Percentiles rank a stretch among this genome's conserved stretches.
These are phyloP conservation scores for Empidonax alnorum DNA, from an alignment of 2,113 vertebrate species.

Conservation along the genomic window DNA sequence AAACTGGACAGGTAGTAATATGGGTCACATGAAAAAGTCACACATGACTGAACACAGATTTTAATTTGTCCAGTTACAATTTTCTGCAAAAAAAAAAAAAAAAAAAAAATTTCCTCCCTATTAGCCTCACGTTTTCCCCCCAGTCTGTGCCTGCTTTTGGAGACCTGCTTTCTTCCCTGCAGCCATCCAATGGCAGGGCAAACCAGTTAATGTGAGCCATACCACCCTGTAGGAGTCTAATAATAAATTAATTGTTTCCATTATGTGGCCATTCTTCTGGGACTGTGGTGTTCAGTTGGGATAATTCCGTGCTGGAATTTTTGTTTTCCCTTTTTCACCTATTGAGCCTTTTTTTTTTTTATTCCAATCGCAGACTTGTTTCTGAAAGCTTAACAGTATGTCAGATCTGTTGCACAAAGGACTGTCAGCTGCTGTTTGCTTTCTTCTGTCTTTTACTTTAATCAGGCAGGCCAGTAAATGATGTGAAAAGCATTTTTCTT, in stretches of 20 bases:
- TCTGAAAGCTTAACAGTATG: slow-evolving; percentile 13
- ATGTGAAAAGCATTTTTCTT: slow-evolving; percentile 50
- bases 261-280: background rate
- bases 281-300: background rate
- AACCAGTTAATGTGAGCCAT: background rate
- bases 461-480: slow-evolving; percentile 14
- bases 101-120: background rate
- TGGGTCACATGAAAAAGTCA: background rate
- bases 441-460: slow-evolving; percentile 30
- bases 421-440: slow-evolving; percentile 40
- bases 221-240: background rate
- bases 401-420: slow-evolving; percentile 22
- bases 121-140: background rate
- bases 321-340: background rate
- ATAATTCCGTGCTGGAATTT: background rate
- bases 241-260: background rate
- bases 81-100: background rate
- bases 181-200: background rate
- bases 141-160: background rate
- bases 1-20: background rate
- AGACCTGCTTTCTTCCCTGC: background rate
- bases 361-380: background rate
- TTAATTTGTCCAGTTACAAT: background rate
- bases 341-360: background rate
- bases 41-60: background rate